Percentiles rank a stretch among this genome's conserved stretches.
Conservation (phyloP, 2,888 invertebrate species). For the Melanchra persicariae region DNA sequence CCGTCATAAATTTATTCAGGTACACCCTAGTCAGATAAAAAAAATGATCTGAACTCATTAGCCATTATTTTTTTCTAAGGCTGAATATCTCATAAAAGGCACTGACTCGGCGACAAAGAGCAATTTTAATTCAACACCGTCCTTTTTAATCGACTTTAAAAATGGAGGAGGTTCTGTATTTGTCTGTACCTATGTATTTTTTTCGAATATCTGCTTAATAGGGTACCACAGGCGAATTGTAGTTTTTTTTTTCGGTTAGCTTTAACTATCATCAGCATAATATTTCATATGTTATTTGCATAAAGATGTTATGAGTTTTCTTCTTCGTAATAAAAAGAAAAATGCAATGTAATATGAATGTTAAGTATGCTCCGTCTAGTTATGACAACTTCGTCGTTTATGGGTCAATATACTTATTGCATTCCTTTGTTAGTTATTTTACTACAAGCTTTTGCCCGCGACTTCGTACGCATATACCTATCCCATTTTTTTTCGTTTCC, state of each 20-base stretch:
- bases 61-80: slow-evolving; percentile 38
- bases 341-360: slow-evolving; percentile 28
- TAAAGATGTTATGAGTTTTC: slow-evolving; percentile 16
- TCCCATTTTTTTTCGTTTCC: no score
- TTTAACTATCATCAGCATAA: slow-evolving; percentile 11
- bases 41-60: slow-evolving; percentile 35
- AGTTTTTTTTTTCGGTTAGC: slow-evolving; percentile 7
- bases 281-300: slow-evolving; percentile 34
- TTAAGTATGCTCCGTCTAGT: slow-evolving; percentile 8
- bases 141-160: neutral
- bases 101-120: slow-evolving; percentile 27
- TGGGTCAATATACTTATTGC: slow-evolving; percentile 3
- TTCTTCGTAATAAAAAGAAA: slow-evolving; percentile 18
- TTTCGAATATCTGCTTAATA: slow-evolving; percentile 11
- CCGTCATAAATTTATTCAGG: neutral
- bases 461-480: no score
- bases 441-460: no score
- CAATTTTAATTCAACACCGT: neutral
- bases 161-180: no score
- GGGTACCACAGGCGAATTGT: slow-evolving; percentile 12
- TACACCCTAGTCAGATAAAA: neutral
- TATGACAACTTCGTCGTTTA: neutral
- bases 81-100: slow-evolving; percentile 40
- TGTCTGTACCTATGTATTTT: slow-evolving; percentile 3
- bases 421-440: neutral